These are phyloP conservation scores for Anthophora plumipes DNA, from an alignment of 2,888 invertebrate species.

Conservation along the genomic window DNA sequence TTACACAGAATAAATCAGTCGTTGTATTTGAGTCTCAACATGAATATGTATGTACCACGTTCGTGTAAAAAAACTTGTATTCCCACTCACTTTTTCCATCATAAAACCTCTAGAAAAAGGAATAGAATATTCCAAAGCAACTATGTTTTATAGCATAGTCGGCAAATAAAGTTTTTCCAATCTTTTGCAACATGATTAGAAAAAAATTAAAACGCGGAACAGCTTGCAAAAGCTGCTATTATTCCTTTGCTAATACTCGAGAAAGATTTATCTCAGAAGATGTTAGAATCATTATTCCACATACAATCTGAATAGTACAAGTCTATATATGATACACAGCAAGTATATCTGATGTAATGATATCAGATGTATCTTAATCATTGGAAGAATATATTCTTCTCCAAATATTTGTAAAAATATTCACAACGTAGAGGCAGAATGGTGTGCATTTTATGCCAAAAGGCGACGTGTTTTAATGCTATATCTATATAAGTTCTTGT, in stretches of 20 bases:
- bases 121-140: slow-evolving; percentile 29
- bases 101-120: slow-evolving; percentile 38
- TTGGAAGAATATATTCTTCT: slow-evolving; percentile 52
- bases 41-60: slow-evolving; percentile 48
- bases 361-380: slow-evolving; percentile 57
- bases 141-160: slow-evolving; percentile 31
- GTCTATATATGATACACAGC: slow-evolving; percentile 64
- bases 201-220: slow-evolving; percentile 32
- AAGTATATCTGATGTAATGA: slow-evolving; percentile 58
- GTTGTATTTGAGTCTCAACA: slow-evolving; percentile 55
- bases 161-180: slow-evolving; percentile 32
- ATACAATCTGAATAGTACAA: slow-evolving; percentile 59
- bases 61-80: slow-evolving; percentile 52
- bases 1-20: slow-evolving; percentile 62
- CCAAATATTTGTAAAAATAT: slow-evolving; percentile 64
- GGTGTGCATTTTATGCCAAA: slow-evolving; percentile 70
- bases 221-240: slow-evolving; percentile 30
- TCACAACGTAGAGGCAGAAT: slow-evolving; percentile 66
- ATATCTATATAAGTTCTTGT: slow-evolving; percentile 68
- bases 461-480: slow-evolving; percentile 68
- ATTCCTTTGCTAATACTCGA: slow-evolving; percentile 54
- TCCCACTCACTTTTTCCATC: slow-evolving; percentile 29
- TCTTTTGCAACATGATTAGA: slow-evolving; percentile 4
- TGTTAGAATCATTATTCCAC: slow-evolving; percentile 48
- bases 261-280: slow-evolving; percentile 42